Evolutionary conservation across 92 coral and sea anemone species (phyloP), one percentile per base, ranked within the genome.

Genomic region (Porites evermanni): DNA sequence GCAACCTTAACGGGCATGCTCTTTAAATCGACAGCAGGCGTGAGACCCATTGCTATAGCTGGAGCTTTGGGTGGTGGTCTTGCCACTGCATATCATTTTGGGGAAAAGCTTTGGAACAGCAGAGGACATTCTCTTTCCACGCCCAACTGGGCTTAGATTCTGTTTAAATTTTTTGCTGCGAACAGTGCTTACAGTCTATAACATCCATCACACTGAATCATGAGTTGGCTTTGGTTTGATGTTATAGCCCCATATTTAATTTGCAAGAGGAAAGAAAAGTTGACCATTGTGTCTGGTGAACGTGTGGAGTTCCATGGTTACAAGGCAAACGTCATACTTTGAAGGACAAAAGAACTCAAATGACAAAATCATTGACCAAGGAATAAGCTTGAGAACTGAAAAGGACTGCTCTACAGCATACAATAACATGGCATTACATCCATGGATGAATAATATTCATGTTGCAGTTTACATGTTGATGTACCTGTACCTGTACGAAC

Each of bases 1-100:
- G 94, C 94, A 50, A 85, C 88, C 24, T 80, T 88, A 6, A 88
- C 94, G 6, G 94, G 78, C 65, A 63, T 63, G 67, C 7, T 63
- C n/a, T 63, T 63, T 59, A 84, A 18, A 16, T 18, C 95, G 6
- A 96, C 99, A 64, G 98, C 98, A 66, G 98, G 98, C 18, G 64
- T 96, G 17, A 84, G 96, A 82, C 96, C 98, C 64, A 89, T 96
- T 67, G 98, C 95, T n/a, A 93, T 96, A 3, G 98, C 98, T 12
- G 98, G 96, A 1, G 98, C 98, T 17, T 29, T 96, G 61, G 98
- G 98, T 24, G 98, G 98, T 0, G 88, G 96, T 1, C 75, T 96
- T 71, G 98, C 98, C 14, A 88, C 93, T 16, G 93, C 93, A 0
- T 96, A 96, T 87, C 94, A 94, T 85, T 94, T 96, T 86, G 98